Conservation (phyloP, 2,113 vertebrate species). For the Calonectris borealis region DNA sequence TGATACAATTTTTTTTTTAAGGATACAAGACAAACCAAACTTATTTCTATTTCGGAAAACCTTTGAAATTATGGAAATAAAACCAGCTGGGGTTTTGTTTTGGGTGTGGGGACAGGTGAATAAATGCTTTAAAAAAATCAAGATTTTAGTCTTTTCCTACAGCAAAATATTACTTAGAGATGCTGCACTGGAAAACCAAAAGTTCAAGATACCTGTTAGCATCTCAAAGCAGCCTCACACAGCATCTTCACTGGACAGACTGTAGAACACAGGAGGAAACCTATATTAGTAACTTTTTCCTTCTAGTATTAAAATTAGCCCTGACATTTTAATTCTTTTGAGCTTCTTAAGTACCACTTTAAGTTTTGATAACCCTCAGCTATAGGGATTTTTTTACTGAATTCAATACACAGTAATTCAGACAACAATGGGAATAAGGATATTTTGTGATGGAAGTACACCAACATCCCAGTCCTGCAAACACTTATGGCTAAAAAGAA, state of each 20-base stretch:
- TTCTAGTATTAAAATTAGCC: constrained; percentile 62
- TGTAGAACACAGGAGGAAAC: constrained; percentile 72
- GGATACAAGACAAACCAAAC: constrained; percentile 10
- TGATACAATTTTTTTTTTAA: background rate
- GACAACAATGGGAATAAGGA: constrained; percentile 12
- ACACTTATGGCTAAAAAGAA: background rate
- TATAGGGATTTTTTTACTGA: constrained; percentile 18
- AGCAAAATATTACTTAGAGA: constrained; percentile 69
- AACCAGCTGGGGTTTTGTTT: background rate
- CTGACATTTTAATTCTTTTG: constrained; percentile 58
- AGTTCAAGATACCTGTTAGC: constrained; percentile 69
- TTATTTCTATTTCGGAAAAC: constrained; percentile 1
- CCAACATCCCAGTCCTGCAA: constrained; percentile 55
- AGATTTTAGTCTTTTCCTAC: constrained; percentile 48
- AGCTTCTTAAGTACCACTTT: constrained; percentile 38
- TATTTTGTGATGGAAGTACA: constrained; percentile 47
- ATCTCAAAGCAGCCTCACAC: constrained; percentile 71
- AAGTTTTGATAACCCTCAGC: constrained; percentile 38
- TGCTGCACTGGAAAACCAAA: constrained; percentile 70
- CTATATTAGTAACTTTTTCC: constrained; percentile 68
- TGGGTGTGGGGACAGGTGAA: constrained; percentile 24
- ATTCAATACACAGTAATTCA: constrained; percentile 44
- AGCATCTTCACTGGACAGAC: constrained; percentile 72
- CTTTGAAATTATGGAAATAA: constrained; percentile 31
- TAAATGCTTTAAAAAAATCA: background rate